These are phyloP conservation scores for Anniella stebbinsi DNA, from an alignment of 2,797 vertebrate species.

Conservation along the genomic window DNA sequence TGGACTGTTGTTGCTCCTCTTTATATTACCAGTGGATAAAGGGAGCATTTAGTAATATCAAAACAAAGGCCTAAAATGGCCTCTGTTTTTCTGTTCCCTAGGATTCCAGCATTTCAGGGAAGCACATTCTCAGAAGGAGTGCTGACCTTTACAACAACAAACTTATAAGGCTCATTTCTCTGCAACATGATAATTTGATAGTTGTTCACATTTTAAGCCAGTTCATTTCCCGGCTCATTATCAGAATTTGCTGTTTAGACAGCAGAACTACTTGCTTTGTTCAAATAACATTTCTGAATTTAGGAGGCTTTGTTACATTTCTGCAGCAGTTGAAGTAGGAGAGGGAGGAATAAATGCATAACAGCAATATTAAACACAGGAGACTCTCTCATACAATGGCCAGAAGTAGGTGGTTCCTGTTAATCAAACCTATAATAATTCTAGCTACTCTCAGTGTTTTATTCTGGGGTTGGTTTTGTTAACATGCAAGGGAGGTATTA, in stretches of 20 bases:
- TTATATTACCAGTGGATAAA: neutral
- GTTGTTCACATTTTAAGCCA: constrained; percentile 11
- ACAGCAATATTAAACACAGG: constrained; percentile 11
- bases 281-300: constrained; percentile 16
- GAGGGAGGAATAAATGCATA: neutral
- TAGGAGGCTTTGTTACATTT: neutral
- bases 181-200: constrained; percentile 17
- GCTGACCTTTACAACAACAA: neutral
- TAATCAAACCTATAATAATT: constrained; percentile 7
- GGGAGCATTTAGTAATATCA: neutral
- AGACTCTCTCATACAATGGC: constrained; percentile 8
- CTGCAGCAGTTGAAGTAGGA: neutral
- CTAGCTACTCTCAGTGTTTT: neutral
- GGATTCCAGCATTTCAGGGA: neutral
- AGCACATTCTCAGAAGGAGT: neutral
- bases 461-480: neutral
- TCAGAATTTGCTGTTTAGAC: constrained; percentile 20
- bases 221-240: constrained; percentile 12
- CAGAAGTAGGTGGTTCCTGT: neutral
- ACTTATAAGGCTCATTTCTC: constrained; percentile 8
- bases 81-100: neutral
- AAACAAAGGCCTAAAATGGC: neutral
- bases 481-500: neutral
- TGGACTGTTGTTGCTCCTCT: neutral
- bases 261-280: constrained; percentile 21